Percentiles rank a stretch among this genome's conserved stretches.
These are phyloP conservation scores for Brachionus paranguensis DNA, from an alignment of 1,140 invertebrate genomes.

Conservation along the genomic window DNA sequence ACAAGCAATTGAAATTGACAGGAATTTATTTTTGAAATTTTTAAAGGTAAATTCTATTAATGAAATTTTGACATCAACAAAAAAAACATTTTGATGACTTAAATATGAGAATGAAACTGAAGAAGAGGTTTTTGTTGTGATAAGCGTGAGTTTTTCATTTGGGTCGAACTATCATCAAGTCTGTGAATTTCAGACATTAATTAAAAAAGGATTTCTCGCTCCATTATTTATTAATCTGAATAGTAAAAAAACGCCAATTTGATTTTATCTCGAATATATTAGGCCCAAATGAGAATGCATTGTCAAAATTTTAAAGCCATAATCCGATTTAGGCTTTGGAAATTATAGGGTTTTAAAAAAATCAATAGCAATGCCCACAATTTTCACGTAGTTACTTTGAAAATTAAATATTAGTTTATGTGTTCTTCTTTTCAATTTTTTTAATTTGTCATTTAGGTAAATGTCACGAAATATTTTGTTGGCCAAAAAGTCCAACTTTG, in stretches of 20 bases:
- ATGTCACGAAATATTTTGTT: neutral
- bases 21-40: too few relatives aligned
- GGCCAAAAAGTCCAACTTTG: neutral
- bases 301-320: neutral
- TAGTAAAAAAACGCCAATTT: neutral
- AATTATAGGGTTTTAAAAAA: slow-evolving; percentile 18
- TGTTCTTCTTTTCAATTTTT: neutral
- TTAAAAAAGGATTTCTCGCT: neutral
- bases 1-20: too few relatives aligned
- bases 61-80: too few relatives aligned
- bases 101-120: neutral
- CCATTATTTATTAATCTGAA: neutral
- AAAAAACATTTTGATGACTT: neutral
- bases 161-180: neutral
- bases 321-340: slow-evolving; percentile 6
- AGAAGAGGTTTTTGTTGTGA: neutral
- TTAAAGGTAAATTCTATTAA: too few relatives aligned
- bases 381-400: neutral
- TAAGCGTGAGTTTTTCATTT: neutral
- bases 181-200: neutral
- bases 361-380: neutral
- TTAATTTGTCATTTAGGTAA: neutral
- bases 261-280: neutral
- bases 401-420: neutral
- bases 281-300: neutral